phyloP scores from a whole-genome alignment of 2,113 vertebrate species.

The Archilochus colubris region DNA sequence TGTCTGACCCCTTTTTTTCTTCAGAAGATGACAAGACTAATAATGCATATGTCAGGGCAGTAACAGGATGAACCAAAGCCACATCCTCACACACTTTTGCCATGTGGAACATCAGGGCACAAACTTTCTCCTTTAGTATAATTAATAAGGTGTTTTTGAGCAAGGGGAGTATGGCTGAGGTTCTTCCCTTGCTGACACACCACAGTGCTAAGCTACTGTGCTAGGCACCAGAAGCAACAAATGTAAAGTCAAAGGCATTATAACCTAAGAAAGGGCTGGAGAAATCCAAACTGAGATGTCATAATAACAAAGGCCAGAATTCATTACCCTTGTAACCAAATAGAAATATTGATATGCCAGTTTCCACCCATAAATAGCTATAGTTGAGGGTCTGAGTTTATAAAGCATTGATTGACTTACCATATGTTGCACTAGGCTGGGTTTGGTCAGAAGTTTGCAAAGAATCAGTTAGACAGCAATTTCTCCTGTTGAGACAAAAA shows the following conservation, averaged over 20 bases:
- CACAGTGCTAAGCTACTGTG: slow-evolving; percentile 6
- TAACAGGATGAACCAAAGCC: not conserved
- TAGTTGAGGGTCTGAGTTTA: slow-evolving; percentile 22
- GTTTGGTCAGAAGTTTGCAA: slow-evolving; percentile 60
- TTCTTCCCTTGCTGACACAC: slow-evolving; percentile 19
- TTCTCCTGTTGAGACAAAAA: slow-evolving; percentile 65
- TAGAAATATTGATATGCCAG: slow-evolving; percentile 14
- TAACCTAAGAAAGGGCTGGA: not conserved
- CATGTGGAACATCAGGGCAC: not conserved
- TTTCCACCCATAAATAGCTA: slow-evolving; percentile 53
- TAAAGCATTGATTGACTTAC: slow-evolving; percentile 45
- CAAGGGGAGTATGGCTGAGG: not conserved
- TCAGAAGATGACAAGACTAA: not conserved
- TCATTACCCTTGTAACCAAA: slow-evolving; percentile 37
- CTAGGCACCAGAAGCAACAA: slow-evolving; percentile 33
- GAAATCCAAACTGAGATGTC: slow-evolving; percentile 43
- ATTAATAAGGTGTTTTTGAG: not conserved
- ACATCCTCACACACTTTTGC: not conserved
- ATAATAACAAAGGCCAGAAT: slow-evolving; percentile 38
- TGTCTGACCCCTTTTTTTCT: not conserved
- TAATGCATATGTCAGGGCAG: not conserved
- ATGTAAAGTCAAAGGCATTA: slow-evolving; percentile 1
- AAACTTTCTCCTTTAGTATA: not conserved
- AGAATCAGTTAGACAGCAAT: slow-evolving; percentile 37
- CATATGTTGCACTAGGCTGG: slow-evolving; percentile 15